A percentile compares a stretch with the other conserved stretches of the same genome.
These are phyloP conservation scores for Spea bombifrons DNA, from an alignment of 2,113 vertebrate species.

Conservation along the genomic window DNA sequence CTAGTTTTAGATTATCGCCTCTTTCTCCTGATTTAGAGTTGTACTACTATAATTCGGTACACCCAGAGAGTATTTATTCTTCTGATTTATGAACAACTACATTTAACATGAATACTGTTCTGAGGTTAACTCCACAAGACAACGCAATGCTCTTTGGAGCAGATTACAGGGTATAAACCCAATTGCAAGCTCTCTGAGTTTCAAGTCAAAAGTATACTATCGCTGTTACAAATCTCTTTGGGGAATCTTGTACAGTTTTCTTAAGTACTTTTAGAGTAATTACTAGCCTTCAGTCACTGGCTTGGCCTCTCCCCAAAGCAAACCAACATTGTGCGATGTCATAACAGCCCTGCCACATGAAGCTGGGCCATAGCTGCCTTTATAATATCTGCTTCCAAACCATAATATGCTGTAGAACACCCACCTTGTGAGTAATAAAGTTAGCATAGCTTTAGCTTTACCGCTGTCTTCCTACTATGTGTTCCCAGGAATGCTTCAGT, in stretches of 20 bases:
- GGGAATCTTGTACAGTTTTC: slow-evolving; percentile 27
- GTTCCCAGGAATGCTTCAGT: too few species aligned
- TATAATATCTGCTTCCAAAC: slow-evolving; percentile 81
- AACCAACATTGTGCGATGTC: slow-evolving; percentile 50
- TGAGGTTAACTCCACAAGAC: too few species aligned
- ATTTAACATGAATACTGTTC: too few species aligned
- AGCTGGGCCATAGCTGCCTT: slow-evolving; percentile 75
- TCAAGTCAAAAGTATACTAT: slow-evolving; percentile 2
- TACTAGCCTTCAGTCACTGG: slow-evolving; percentile 39
- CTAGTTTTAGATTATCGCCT: too few species aligned
- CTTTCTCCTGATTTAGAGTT: too few species aligned
- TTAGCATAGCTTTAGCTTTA: slow-evolving; percentile 41
- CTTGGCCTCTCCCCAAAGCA: slow-evolving; percentile 36
- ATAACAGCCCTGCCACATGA: slow-evolving; percentile 72
- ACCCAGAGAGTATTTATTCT: too few species aligned
- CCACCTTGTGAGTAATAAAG: slow-evolving; percentile 72
- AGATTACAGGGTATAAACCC: too few species aligned
- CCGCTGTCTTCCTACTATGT: not conserved
- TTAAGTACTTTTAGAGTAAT: slow-evolving; percentile 43
- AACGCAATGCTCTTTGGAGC: too few species aligned
- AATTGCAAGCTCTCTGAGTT: too few species aligned
- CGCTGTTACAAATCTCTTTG: slow-evolving; percentile 14
- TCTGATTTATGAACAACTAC: too few species aligned
- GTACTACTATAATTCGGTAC: too few species aligned
- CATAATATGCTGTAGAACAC: slow-evolving; percentile 81